Evolutionary conservation across 2,888 invertebrate species (phyloP).

Genomic region (Oligia strigilis): DNA sequence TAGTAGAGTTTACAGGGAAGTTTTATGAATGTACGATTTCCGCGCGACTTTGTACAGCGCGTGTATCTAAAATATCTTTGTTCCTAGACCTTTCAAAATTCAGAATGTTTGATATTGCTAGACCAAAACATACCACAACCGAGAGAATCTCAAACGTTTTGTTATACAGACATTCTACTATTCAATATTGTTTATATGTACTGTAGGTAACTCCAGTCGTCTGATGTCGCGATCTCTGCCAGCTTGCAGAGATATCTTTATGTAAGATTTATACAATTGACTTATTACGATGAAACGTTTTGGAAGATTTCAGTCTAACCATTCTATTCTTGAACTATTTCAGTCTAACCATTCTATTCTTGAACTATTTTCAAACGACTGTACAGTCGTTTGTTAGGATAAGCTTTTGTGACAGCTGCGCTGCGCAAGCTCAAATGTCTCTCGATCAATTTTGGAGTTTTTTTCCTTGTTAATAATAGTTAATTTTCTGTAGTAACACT

Average conservation of each 20-base stretch:
- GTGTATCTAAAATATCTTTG: not conserved
- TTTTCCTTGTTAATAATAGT: not conserved
- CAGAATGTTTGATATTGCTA: conserved; percentile 3
- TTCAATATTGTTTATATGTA: conserved; percentile 9
- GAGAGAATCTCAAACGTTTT: conserved; percentile 28
- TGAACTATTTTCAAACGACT: not conserved
- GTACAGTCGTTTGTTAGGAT: not conserved
- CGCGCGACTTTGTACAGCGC: no score
- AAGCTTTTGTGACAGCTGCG: conserved; percentile 1
- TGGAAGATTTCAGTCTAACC: not conserved
- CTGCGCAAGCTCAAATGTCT: not conserved
- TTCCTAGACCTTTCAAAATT: not conserved
- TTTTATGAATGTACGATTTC: not conserved
- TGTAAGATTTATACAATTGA: conserved; percentile 6
- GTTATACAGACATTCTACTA: conserved; percentile 19
- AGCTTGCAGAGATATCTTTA: not conserved
- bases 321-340: not conserved
- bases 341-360: no score
- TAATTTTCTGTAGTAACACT: not conserved
- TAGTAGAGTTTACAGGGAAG: not conserved
- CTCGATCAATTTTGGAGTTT: not conserved
- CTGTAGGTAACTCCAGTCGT: not conserved
- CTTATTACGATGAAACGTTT: conserved; percentile 10
- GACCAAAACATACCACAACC: not conserved
- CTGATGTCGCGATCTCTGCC: not conserved